phyloP scores from a whole-genome alignment of 2,888 invertebrate species.

The Pristionchus japonicus region DNA sequence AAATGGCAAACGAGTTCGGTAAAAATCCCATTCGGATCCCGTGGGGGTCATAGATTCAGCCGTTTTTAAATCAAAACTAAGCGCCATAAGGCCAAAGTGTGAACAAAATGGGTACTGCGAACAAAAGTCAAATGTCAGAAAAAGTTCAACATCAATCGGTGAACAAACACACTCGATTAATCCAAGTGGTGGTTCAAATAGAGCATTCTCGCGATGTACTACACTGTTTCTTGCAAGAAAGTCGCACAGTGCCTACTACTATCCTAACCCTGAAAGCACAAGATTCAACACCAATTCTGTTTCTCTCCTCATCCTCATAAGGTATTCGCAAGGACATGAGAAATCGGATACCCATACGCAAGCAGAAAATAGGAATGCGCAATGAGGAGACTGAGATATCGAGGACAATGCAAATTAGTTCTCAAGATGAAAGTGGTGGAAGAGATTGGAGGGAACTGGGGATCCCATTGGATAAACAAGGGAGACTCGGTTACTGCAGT shows the following conservation, averaged over 20 bases:
- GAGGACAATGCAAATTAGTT: background rate
- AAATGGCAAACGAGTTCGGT: background rate
- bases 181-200: background rate
- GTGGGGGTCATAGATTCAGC: background rate
- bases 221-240: background rate
- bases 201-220: background rate
- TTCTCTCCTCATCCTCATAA: background rate
- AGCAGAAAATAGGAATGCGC: background rate
- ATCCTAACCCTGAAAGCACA: background rate
- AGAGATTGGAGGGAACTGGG: background rate
- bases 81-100: background rate
- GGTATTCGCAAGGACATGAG: background rate
- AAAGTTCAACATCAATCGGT: background rate
- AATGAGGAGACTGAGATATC: background rate
- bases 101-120: background rate
- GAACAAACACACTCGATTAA: background rate
- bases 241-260: background rate
- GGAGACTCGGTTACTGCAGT: background rate
- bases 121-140: background rate
- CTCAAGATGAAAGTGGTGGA: background rate
- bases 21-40: background rate
- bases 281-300: background rate
- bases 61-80: background rate
- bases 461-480: background rate
- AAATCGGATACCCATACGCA: background rate